A percentile compares a stretch with the other conserved stretches of the same genome.
Evolutionary conservation across 2,113 vertebrate genomes (phyloP).

Genomic region (Aramus guarauna): DNA sequence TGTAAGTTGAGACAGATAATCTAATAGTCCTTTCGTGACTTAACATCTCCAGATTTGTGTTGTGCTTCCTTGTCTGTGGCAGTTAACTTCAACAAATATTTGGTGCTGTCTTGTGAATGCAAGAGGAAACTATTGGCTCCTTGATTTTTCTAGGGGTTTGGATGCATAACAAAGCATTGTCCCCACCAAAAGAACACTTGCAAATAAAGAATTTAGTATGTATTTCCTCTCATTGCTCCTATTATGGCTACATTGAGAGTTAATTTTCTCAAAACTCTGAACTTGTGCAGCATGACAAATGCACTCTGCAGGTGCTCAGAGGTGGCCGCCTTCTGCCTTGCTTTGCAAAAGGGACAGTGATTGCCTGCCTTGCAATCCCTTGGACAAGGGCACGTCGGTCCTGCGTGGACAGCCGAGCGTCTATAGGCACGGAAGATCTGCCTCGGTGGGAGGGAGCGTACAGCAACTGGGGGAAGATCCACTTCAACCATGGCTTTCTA

Average conservation of each 20-base stretch:
- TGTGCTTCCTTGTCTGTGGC: not conserved
- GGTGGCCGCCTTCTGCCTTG: not conserved
- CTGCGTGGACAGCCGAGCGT: not conserved
- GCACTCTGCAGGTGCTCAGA: not conserved
- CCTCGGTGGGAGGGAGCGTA: not conserved
- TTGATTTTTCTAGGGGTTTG: not conserved
- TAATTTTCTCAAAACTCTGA: not conserved
- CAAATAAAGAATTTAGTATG: not conserved
- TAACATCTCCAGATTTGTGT: not conserved
- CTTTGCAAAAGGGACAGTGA: not conserved
- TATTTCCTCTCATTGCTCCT: not conserved
- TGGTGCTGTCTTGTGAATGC: not conserved
- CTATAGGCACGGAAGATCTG: not conserved
- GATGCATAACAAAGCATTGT: not conserved
- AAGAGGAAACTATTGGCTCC: not conserved
- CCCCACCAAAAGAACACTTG: not conserved
- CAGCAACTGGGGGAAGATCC: not conserved
- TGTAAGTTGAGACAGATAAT: not conserved
- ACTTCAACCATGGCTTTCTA: not conserved
- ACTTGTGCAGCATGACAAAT: not conserved
- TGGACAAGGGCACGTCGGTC: not conserved
- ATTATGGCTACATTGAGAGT: not conserved
- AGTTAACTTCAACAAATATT: not conserved
- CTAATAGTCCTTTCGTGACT: not conserved
- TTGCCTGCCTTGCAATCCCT: not conserved